Evolutionary conservation across 2,888 invertebrate genomes (phyloP).

Genomic region (Cantharis rufa): DNA sequence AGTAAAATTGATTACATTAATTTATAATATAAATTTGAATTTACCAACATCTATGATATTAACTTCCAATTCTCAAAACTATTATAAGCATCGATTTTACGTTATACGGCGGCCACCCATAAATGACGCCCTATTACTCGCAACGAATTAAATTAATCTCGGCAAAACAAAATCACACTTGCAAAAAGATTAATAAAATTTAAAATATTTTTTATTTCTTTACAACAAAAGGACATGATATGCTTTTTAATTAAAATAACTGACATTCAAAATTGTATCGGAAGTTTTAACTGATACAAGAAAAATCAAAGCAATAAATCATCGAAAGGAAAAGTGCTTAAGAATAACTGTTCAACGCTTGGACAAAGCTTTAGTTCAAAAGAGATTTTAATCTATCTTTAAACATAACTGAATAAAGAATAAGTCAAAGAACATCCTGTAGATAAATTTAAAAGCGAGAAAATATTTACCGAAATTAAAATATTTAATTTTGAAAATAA

Average conservation of each 20-base stretch:
- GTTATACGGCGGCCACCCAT: not conserved
- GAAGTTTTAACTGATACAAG: not conserved
- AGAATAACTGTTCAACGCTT: not conserved
- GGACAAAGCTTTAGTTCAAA: not conserved
- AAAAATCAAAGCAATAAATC: not conserved
- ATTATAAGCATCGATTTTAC: not conserved
- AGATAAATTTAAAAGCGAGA: not conserved
- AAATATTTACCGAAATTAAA: not conserved
- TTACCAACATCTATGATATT: not conserved
- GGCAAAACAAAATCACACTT: not conserved
- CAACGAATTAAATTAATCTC: not conserved
- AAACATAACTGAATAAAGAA: not conserved
- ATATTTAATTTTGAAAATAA: not conserved
- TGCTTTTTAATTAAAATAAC: not conserved
- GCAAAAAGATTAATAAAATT: not conserved
- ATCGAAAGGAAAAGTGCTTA: not conserved
- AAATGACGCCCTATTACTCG: not conserved
- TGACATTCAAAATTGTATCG: not conserved
- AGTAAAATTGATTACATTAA: not conserved
- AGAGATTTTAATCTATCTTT: not conserved
- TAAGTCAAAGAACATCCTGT: not conserved
- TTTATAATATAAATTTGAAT: not conserved
- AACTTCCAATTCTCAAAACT: not conserved
- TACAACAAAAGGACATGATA: not conserved
- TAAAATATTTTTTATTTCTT: not conserved